A percentile compares a stretch with the other conserved stretches of the same genome.
Conservation (phyloP, 2,113 vertebrate genomes). For the Balaeniceps rex region DNA sequence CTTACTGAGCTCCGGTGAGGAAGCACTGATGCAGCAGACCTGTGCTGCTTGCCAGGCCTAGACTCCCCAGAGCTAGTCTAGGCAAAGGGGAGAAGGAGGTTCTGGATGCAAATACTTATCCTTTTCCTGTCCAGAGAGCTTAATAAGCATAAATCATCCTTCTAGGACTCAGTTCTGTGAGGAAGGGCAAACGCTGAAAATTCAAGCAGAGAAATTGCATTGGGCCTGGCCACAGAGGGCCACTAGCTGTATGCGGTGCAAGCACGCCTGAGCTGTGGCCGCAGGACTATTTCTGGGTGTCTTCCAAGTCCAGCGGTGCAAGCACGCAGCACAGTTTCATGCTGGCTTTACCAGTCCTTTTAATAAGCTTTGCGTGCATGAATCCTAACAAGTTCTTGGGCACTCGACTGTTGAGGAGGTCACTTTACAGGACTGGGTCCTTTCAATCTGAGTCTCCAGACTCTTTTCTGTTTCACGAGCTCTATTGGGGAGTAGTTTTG, state of each 20-base stretch:
- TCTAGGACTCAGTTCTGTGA: conserved; percentile 60
- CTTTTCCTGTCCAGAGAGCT: conserved; percentile 34
- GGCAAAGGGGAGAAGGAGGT: conserved; percentile 10
- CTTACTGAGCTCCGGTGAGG: conserved; percentile 53
- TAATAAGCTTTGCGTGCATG: neutral
- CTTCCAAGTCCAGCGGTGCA: neutral
- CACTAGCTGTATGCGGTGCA: neutral
- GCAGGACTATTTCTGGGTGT: neutral
- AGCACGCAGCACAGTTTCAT: neutral
- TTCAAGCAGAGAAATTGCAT: neutral
- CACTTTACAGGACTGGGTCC: conserved; percentile 53
- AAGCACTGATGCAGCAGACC: conserved; percentile 4
- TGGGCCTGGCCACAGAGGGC: neutral
- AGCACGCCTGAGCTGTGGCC: neutral
- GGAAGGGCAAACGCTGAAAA: neutral
- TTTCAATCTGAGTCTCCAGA: neutral
- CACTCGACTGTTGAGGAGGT: neutral
- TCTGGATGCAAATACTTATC: conserved; percentile 6
- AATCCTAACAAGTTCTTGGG: neutral
- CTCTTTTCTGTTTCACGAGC: conserved; percentile 22
- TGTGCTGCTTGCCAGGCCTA: conserved; percentile 6
- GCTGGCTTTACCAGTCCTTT: neutral
- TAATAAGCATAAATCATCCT: conserved; percentile 35
- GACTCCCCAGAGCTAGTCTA: conserved; percentile 4
- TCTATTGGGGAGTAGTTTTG: neutral